Evolutionary conservation across 2,888 invertebrate genomes (phyloP).

Genomic region (Hemicrepidius hirtus): DNA sequence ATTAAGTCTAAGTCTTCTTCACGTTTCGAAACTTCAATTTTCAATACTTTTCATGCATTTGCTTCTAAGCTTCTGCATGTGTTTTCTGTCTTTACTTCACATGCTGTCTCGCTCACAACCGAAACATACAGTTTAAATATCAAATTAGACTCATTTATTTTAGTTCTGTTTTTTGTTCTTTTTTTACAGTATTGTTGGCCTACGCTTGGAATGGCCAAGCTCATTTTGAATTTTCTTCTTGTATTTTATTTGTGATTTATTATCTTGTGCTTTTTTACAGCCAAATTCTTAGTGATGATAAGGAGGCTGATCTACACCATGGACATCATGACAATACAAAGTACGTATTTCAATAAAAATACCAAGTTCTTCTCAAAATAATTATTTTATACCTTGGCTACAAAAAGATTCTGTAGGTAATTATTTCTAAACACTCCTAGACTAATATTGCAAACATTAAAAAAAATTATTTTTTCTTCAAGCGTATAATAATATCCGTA

Average conservation of each 20-base stretch:
- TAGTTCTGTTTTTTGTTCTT: slow-evolving; percentile 36
- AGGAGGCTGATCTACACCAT: slow-evolving; percentile 74
- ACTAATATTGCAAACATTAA: too few relatives aligned
- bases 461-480: too few relatives aligned
- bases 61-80: slow-evolving; percentile 46
- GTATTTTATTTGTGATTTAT: slow-evolving; percentile 26
- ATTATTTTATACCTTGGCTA: too few relatives aligned
- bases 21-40: slow-evolving; percentile 29
- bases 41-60: slow-evolving; percentile 41
- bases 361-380: background rate
- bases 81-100: slow-evolving; percentile 46
- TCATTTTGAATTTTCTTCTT: slow-evolving; percentile 27
- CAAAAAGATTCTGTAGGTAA: too few relatives aligned
- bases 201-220: slow-evolving; percentile 58
- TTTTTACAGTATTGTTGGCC: slow-evolving; percentile 53
- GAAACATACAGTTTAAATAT: slow-evolving; percentile 46
- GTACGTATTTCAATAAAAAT: slow-evolving; percentile 65
- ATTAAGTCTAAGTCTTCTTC: background rate
- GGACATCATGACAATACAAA: slow-evolving; percentile 75
- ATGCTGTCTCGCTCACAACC: slow-evolving; percentile 51
- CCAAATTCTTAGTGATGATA: slow-evolving; percentile 81
- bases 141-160: slow-evolving; percentile 41
- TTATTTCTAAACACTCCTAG: too few relatives aligned
- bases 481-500: too few relatives aligned
- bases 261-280: slow-evolving; percentile 70